These are phyloP conservation scores for Euschistus heros DNA, from an alignment of 1,140 invertebrate species.

Conservation along the genomic window DNA sequence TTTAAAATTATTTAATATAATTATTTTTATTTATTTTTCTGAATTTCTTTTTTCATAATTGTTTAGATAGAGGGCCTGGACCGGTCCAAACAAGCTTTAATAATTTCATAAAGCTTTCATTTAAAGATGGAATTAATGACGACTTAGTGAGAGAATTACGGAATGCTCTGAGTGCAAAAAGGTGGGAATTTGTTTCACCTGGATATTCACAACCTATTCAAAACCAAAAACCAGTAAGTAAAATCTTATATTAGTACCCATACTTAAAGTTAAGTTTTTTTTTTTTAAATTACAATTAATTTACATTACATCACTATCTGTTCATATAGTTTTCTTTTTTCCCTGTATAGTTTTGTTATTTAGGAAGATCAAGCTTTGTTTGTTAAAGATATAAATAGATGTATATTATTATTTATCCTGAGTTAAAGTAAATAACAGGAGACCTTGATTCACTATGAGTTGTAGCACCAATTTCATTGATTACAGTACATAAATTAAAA, in stretches of 20 bases:
- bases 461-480: no score
- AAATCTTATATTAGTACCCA: not conserved
- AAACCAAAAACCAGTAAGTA: not conserved
- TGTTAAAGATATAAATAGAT: no score
- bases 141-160: slow-evolving; percentile 54
- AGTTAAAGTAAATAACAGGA: no score
- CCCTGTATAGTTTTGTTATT: no score
- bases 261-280: not conserved
- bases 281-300: not conserved
- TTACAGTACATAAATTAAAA: no score
- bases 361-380: no score
- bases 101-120: slow-evolving; percentile 76
- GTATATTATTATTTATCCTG: no score
- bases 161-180: slow-evolving; percentile 47
- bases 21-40: not conserved
- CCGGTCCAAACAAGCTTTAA: slow-evolving; percentile 57
- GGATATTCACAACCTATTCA: not conserved
- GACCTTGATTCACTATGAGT: no score
- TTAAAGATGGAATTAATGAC: slow-evolving; percentile 68
- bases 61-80: slow-evolving; percentile 54
- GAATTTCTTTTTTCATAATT: not conserved
- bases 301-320: not conserved
- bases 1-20: not conserved
- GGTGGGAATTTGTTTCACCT: slow-evolving; percentile 43
- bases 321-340: no score